Percentiles rank a stretch among this genome's conserved stretches.
Evolutionary conservation across 2,113 vertebrate species (phyloP).

Genomic region (Nothobranchius furzeri): DNA sequence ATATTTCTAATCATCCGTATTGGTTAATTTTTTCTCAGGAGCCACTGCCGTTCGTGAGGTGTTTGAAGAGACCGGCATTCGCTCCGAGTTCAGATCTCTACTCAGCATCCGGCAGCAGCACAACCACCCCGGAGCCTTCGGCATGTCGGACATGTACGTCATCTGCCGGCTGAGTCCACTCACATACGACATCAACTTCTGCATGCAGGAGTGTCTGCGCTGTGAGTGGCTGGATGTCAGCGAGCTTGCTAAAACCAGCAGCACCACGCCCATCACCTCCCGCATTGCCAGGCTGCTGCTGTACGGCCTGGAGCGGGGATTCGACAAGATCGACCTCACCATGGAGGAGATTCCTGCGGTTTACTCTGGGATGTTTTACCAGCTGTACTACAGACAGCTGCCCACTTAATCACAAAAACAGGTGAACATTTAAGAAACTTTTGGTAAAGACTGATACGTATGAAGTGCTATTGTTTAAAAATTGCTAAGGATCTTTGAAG

Average conservation of each 20-base stretch:
- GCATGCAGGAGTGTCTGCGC: constrained; percentile 87
- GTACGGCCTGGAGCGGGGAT: constrained; percentile 84
- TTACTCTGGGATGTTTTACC: constrained; percentile 86
- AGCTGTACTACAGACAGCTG: constrained; percentile 87
- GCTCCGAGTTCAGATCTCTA: constrained; percentile 89
- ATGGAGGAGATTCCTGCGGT: constrained; percentile 85
- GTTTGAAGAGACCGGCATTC: constrained; percentile 92
- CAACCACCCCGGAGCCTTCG: constrained; percentile 86
- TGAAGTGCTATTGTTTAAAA: too few species aligned
- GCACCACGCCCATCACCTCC: constrained; percentile 86
- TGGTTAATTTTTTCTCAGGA: constrained; percentile 63
- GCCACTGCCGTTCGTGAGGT: constrained; percentile 93
- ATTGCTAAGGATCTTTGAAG: too few species aligned
- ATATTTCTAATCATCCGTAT: neutral
- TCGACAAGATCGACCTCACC: constrained; percentile 84
- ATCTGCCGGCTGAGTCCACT: constrained; percentile 88
- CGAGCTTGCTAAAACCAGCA: constrained; percentile 71
- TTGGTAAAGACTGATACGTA: too few species aligned
- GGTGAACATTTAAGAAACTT: too few species aligned
- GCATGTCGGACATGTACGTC: constrained; percentile 92
- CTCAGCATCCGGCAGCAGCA: constrained; percentile 94
- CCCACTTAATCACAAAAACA: constrained; percentile 50
- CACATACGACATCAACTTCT: constrained; percentile 86
- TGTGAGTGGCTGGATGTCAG: constrained; percentile 90
- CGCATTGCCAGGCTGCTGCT: constrained; percentile 85